Evolutionary conservation across 1,140 invertebrate genomes (phyloP).

Genomic region (Drosophila lacertosa): DNA sequence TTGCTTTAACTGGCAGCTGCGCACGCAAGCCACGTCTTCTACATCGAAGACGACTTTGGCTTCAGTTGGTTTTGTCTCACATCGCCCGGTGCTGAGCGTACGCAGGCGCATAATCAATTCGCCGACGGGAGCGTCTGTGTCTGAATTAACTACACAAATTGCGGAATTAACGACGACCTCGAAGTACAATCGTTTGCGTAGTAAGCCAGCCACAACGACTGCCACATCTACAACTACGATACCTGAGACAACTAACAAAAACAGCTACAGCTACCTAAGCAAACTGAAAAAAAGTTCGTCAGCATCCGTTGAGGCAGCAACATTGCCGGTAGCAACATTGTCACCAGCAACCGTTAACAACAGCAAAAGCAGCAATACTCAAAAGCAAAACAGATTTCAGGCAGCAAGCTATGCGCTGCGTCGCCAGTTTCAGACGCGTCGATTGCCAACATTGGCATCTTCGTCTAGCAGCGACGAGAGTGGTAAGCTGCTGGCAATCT

Average conservation of each 20-base stretch:
- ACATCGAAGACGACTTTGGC: constrained; percentile 23
- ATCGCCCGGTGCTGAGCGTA: constrained; percentile 75
- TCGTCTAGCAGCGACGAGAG: constrained; percentile 57
- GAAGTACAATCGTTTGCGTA: constrained; percentile 61
- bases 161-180: constrained; percentile 60
- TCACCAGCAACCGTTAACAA: constrained; percentile 34
- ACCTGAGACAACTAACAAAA: constrained; percentile 28
- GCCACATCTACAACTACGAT: constrained; percentile 27
- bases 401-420: constrained; percentile 67
- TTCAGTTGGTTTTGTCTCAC: constrained; percentile 46
- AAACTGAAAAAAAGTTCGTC: constrained; percentile 61
- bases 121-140: constrained; percentile 41
- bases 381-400: constrained; percentile 61
- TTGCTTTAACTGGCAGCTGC: constrained; percentile 62
- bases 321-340: constrained; percentile 39
- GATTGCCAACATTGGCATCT: constrained; percentile 65
- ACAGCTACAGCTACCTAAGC: constrained; percentile 50
- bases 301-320: constrained; percentile 38
- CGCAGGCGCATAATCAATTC: constrained; percentile 77
- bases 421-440: constrained; percentile 75
- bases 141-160: constrained; percentile 46
- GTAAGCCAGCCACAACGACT: constrained; percentile 38
- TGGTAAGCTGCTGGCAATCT: no score
- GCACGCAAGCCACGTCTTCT: constrained; percentile 56
- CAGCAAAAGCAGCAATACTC: constrained; percentile 47